Percentiles rank a stretch among this genome's conserved stretches.
Conservation (phyloP, 2,113 vertebrate species). For the Onychostoma macrolepis region DNA sequence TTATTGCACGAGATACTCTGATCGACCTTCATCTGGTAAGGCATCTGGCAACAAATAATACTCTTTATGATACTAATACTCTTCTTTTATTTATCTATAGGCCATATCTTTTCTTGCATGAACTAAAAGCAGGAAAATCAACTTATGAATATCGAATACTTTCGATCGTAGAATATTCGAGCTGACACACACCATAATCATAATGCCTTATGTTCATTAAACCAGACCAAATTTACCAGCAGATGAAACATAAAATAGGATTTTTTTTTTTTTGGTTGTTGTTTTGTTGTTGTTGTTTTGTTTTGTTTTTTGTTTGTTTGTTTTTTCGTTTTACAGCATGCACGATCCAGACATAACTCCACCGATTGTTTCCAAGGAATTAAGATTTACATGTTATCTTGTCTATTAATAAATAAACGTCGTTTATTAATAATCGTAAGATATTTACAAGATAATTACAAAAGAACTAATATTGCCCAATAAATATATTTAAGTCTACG, state of each 20-base stretch:
- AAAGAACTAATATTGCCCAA: background rate
- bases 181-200: background rate
- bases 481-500: background rate
- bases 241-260: background rate
- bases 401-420: too few species aligned
- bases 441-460: background rate
- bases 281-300: too few species aligned
- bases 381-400: background rate
- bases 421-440: too few species aligned
- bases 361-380: background rate
- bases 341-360: background rate
- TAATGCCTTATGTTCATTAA: background rate
- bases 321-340: background rate
- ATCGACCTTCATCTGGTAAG: constrained; percentile 97
- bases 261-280: too few species aligned
- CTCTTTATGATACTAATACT: too few species aligned
- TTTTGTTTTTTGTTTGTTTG: too few species aligned
- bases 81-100: background rate
- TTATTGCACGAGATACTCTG: constrained; percentile 95
- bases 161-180: background rate
- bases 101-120: background rate
- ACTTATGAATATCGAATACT: background rate
- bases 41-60: constrained; percentile 5
- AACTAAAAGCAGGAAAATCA: background rate
- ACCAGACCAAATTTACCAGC: background rate